phyloP scores from a whole-genome alignment of 1,140 invertebrate species.

The Cotesia glomerata region DNA sequence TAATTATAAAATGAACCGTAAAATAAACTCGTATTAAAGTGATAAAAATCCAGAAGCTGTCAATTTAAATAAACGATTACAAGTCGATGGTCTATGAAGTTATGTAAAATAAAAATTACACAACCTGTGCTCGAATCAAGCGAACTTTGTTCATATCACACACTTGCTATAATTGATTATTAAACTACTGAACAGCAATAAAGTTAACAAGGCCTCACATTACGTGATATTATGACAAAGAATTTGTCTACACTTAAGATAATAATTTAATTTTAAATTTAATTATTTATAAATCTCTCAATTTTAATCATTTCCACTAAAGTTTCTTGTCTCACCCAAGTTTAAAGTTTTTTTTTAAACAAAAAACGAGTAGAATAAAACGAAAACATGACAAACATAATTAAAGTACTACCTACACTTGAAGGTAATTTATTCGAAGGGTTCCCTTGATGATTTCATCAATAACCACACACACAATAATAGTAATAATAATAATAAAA shows the following conservation, averaged over 20 bases:
- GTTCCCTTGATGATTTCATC: slow-evolving; percentile 2
- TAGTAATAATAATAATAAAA: no score
- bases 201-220: background rate
- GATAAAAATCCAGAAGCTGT: no score
- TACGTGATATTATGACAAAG: no score
- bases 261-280: no score
- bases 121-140: background rate
- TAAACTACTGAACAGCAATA: background rate
- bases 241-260: no score
- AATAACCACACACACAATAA: background rate
- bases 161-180: slow-evolving; percentile 7
- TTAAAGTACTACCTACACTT: background rate
- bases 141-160: background rate
- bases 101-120: background rate
- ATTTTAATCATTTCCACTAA: no score
- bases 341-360: no score
- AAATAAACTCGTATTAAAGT: no score
- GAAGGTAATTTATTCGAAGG: background rate
- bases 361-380: background rate
- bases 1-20: no score
- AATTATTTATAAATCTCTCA: no score
- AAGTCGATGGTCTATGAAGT: background rate
- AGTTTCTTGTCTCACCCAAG: no score
- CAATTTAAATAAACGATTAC: background rate
- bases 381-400: background rate